Percentiles rank a stretch among this genome's conserved stretches.
These are phyloP conservation scores for Antechinus flavipes DNA, from an alignment of 2,113 vertebrate species.

Conservation along the genomic window DNA sequence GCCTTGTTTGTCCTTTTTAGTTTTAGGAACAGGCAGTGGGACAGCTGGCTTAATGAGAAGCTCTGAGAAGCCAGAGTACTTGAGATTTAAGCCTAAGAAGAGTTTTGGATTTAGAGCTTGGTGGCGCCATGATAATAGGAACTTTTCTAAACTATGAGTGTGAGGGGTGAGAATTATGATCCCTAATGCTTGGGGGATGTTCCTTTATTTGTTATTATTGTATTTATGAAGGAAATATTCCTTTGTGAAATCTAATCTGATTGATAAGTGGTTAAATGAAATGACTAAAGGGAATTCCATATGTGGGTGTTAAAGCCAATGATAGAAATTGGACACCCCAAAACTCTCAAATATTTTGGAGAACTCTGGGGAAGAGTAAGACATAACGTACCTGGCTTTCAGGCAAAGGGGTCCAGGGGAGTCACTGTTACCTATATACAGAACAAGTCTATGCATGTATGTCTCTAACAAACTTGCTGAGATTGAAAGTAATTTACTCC, in stretches of 20 bases:
- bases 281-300: background rate
- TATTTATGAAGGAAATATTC: background rate
- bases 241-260: background rate
- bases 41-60: background rate
- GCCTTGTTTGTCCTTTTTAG: background rate
- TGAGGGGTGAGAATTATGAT: too few relatives aligned
- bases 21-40: background rate
- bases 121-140: too few relatives aligned
- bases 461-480: background rate
- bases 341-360: background rate
- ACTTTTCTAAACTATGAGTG: too few relatives aligned
- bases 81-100: background rate
- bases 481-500: background rate
- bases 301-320: background rate
- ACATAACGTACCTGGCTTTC: background rate
- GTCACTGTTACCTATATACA: background rate
- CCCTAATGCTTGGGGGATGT: background rate
- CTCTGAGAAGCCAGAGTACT: background rate
- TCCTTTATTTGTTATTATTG: background rate
- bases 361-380: background rate
- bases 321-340: background rate
- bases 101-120: background rate
- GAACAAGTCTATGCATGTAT: background rate
- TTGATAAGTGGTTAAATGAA: background rate
- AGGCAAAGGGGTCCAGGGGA: too few relatives aligned